Conservation (phyloP, 2,113 vertebrate species). For the Dinomys branickii region DNA sequence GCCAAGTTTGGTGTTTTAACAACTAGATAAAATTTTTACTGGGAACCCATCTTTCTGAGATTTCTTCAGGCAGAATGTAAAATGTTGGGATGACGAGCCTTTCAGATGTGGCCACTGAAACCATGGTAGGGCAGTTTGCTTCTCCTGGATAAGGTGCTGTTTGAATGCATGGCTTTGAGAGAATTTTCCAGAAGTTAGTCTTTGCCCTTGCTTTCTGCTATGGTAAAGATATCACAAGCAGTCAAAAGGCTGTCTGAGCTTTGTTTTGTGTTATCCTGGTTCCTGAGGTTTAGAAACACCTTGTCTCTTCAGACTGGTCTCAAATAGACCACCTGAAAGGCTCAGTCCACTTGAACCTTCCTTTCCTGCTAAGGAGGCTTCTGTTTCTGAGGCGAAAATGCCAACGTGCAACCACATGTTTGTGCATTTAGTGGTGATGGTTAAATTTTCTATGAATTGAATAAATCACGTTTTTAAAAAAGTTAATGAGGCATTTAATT, state of each 20-base stretch:
- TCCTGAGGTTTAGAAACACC: slow-evolving; percentile 30
- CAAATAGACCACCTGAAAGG: slow-evolving; percentile 31
- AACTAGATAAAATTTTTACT: not conserved
- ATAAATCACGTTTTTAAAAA: slow-evolving; percentile 89
- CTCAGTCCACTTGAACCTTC: not conserved
- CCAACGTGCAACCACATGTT: slow-evolving; percentile 79
- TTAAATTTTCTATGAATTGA: slow-evolving; percentile 88
- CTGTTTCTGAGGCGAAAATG: slow-evolving; percentile 65
- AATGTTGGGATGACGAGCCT: not conserved
- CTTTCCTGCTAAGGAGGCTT: not conserved
- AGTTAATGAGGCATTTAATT: slow-evolving; percentile 91
- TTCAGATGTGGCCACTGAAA: not conserved
- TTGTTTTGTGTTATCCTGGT: not conserved
- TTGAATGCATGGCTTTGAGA: not conserved
- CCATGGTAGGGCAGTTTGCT: not conserved
- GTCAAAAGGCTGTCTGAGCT: not conserved
- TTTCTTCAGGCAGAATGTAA: slow-evolving; percentile 27
- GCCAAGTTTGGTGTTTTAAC: not conserved
- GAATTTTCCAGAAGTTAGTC: not conserved
- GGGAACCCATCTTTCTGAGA: not conserved
- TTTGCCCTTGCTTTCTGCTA: not conserved
- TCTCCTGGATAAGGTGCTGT: not conserved
- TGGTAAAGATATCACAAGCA: not conserved
- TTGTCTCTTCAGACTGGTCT: slow-evolving; percentile 51
- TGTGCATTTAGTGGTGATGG: slow-evolving; percentile 74